Evolutionary conservation across 2,113 vertebrate genomes (phyloP).

Genomic region (Dissostichus mawsoni): DNA sequence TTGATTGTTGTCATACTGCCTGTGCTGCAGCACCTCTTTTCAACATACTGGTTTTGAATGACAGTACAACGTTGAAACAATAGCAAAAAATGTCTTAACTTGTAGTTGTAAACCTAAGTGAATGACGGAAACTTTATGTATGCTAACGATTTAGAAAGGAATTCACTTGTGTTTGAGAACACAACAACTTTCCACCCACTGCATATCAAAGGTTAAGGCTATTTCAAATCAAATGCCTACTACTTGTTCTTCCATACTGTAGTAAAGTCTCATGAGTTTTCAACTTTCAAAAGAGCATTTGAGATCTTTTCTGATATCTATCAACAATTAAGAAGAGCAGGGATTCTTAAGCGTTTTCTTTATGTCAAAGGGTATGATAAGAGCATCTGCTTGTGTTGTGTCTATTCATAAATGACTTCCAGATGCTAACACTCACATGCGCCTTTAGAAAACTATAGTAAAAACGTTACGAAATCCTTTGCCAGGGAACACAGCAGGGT

Average conservation of each 20-base stretch:
- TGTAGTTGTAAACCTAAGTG: neutral
- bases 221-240: neutral
- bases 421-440: neutral
- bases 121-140: neutral
- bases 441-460: neutral
- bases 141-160: no score
- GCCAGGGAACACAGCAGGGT: neutral
- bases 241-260: no score
- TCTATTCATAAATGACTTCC: neutral
- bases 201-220: neutral
- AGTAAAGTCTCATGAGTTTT: neutral
- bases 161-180: no score
- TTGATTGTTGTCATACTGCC: no score
- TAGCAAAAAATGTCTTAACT: neutral
- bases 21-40: no score
- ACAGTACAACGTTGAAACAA: no score
- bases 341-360: neutral
- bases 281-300: neutral
- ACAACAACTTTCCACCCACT: neutral
- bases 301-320: neutral
- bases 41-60: no score
- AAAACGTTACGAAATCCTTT: no score
- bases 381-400: neutral
- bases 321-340: neutral
- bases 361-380: neutral